These are phyloP conservation scores for Agrilus biguttatus DNA, from an alignment of 2,888 invertebrate species.

Conservation along the genomic window DNA sequence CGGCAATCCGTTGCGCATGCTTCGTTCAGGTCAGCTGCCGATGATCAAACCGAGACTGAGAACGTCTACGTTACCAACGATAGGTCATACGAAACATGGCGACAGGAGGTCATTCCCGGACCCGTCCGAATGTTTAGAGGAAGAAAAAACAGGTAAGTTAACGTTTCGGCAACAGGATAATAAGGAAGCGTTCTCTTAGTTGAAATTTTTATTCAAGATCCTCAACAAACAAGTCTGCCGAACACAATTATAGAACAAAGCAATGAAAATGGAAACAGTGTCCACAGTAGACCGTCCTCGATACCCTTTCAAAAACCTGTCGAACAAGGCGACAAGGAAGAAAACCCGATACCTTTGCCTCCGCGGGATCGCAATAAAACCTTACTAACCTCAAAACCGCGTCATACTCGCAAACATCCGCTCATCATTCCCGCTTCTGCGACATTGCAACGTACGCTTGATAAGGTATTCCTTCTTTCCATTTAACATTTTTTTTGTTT, in stretches of 20 bases:
- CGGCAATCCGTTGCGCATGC: conserved; percentile 50
- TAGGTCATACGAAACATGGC: conserved; percentile 10
- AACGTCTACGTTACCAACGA: conserved; percentile 16
- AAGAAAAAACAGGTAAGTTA: conserved; percentile 5
- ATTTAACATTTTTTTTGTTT: no score
- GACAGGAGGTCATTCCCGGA: conserved; percentile 11
- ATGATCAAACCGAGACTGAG: conserved; percentile 31
- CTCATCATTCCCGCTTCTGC: conserved; percentile 54
- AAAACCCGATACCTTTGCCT: conserved; percentile 64
- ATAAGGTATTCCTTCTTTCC: conserved; percentile 34
- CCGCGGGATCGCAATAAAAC: conserved; percentile 57
- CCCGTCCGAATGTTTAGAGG: conserved; percentile 10
- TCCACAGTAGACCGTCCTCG: conserved; percentile 1
- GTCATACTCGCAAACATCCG: conserved; percentile 71
- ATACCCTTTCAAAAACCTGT: conserved; percentile 1
- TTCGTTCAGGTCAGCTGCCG: conserved; percentile 42
- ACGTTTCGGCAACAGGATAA: not conserved
- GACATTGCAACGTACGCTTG: conserved; percentile 45
- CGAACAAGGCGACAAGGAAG: conserved; percentile 16
- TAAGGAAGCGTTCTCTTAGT: no score
- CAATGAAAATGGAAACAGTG: no score
- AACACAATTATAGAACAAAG: no score
- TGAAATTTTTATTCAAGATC: no score
- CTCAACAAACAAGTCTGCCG: no score
- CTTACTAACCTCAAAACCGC: conserved; percentile 46